phyloP scores from a whole-genome alignment of 2,888 invertebrate species.

The Teleogryllus oceanicus region DNA sequence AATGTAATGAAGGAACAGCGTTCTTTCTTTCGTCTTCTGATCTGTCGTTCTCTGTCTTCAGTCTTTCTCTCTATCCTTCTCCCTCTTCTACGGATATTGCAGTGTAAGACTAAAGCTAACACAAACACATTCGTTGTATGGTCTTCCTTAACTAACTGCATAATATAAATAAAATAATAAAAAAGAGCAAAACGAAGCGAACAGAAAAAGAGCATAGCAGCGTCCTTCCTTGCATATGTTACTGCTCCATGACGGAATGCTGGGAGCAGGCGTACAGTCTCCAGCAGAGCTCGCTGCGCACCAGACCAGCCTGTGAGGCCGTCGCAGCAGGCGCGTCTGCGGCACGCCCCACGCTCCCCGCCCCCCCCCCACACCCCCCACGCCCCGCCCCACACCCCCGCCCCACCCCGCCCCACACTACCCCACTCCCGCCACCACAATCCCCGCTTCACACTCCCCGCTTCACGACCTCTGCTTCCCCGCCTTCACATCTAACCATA shows the following conservation, averaged over 20 bases:
- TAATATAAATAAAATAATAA: conserved; percentile 31
- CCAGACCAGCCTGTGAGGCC: background rate
- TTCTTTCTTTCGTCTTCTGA: conserved; percentile 24
- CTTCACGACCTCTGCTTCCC: no score
- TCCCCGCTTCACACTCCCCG: no score
- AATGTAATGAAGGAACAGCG: conserved; percentile 32
- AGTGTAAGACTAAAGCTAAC: conserved; percentile 18
- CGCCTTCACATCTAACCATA: no score
- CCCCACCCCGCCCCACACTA: no score
- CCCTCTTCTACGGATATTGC: conserved; percentile 4
- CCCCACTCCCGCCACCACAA: no score
- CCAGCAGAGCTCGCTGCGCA: background rate
- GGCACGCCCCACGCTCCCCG: no score
- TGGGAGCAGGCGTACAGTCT: background rate
- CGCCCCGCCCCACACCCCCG: no score
- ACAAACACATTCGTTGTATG: conserved; percentile 31
- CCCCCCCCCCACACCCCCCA: no score
- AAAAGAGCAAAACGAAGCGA: conserved; percentile 24
- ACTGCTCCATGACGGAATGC: conserved; percentile 29
- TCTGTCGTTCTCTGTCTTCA: conserved; percentile 19
- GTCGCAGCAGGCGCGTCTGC: no score
- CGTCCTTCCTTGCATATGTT: conserved; percentile 32
- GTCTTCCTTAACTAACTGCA: conserved; percentile 30
- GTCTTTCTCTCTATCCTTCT: background rate
- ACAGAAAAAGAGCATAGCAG: conserved; percentile 18